Conservation (phyloP, 2,888 invertebrate genomes). For the Ditylenchus weischeri region DNA sequence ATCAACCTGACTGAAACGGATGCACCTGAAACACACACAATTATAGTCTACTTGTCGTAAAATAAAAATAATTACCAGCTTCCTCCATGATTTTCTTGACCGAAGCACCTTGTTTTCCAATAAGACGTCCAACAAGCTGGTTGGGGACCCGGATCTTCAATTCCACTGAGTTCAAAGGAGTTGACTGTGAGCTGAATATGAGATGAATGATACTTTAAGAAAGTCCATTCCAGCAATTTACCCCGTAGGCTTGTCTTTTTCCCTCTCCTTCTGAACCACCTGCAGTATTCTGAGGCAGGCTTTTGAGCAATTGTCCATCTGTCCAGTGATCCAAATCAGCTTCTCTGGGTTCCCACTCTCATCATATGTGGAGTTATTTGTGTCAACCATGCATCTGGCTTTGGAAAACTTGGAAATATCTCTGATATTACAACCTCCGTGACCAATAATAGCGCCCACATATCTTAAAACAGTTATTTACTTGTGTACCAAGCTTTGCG, state of each 20-base stretch:
- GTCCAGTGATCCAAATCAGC: conserved; percentile 93
- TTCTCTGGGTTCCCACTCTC: conserved; percentile 59
- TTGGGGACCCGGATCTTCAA: conserved; percentile 94
- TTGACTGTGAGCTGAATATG: background rate
- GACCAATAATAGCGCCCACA: conserved; percentile 94
- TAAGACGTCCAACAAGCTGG: conserved; percentile 92
- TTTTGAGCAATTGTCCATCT: conserved; percentile 93
- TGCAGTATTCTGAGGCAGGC: conserved; percentile 95
- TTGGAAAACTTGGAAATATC: conserved; percentile 78
- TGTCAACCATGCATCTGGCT: conserved; percentile 58
- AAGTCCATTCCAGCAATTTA: background rate
- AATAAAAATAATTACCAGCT: conserved; percentile 69
- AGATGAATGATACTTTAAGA: conserved; percentile 67
- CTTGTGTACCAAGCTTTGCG: no score
- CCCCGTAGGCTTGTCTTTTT: conserved; percentile 39
- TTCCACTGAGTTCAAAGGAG: conserved; percentile 66
- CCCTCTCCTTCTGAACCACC: conserved; percentile 86
- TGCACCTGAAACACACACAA: conserved; percentile 58
- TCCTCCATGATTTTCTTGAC: conserved; percentile 98
- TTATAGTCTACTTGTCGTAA: no score
- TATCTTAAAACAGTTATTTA: conserved; percentile 19
- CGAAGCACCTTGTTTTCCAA: conserved; percentile 93
- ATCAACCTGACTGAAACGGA: conserved; percentile 72
- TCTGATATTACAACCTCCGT: conserved; percentile 92
- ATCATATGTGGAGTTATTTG: background rate